A percentile compares a stretch with the other conserved stretches of the same genome.
Conservation (phyloP, 2,888 invertebrate genomes). For the Cerceris rybyensis region DNA sequence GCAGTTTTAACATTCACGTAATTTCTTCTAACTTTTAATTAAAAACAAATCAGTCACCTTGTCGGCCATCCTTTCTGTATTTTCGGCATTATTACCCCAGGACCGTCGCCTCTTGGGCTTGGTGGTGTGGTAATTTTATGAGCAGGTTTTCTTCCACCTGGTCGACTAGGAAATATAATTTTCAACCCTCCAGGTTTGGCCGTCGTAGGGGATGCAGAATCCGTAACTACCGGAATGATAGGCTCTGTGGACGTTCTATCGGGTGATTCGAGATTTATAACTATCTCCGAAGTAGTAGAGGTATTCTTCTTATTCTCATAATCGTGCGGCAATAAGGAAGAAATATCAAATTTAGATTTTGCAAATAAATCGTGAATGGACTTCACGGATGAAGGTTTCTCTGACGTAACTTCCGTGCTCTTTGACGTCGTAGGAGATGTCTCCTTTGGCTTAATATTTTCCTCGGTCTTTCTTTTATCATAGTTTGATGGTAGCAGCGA, state of each 20-base stretch:
- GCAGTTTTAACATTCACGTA: too few species aligned
- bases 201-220: slow-evolving; percentile 80
- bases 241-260: slow-evolving; percentile 36
- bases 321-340: slow-evolving; percentile 83
- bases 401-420: slow-evolving; percentile 26
- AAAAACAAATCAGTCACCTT: slow-evolving; percentile 82
- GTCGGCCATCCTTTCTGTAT: slow-evolving; percentile 94
- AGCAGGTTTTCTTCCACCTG: slow-evolving; percentile 86
- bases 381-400: slow-evolving; percentile 62
- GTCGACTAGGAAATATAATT: slow-evolving; percentile 91
- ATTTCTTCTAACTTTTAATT: neutral
- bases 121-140: slow-evolving; percentile 84
- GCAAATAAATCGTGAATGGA: slow-evolving; percentile 76
- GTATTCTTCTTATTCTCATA: slow-evolving; percentile 82
- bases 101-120: slow-evolving; percentile 81
- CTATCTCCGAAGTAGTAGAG: too few species aligned
- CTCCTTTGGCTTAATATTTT: slow-evolving; percentile 1
- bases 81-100: slow-evolving; percentile 84
- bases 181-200: slow-evolving; percentile 83
- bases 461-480: slow-evolving; percentile 80
- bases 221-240: slow-evolving; percentile 77
- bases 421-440: slow-evolving; percentile 7
- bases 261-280: neutral
- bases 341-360: slow-evolving; percentile 79
- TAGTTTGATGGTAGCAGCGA: slow-evolving; percentile 86